Percentiles rank a stretch among this genome's conserved stretches.
Conservation (phyloP, 2,113 vertebrate genomes). For the Daphoenositta chrysoptera region DNA sequence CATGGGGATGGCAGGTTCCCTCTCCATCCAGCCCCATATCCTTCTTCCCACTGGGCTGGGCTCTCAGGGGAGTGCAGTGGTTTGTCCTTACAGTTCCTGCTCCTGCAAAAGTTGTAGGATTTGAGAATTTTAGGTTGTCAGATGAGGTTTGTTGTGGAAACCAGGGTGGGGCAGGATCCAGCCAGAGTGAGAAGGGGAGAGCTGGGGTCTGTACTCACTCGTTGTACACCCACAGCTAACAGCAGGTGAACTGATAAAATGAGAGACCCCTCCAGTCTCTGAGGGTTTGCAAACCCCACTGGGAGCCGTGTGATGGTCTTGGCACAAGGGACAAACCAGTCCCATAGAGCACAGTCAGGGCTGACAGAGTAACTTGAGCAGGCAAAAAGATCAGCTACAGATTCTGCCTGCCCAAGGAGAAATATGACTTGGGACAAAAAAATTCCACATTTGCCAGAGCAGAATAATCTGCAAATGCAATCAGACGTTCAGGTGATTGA, state of each 20-base stretch:
- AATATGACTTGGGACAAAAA: not conserved
- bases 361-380: not conserved
- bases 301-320: fast-evolving
- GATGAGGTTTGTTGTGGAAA: not conserved
- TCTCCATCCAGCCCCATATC: not conserved
- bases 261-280: not conserved
- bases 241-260: not conserved
- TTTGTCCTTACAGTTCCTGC: not conserved
- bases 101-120: not conserved
- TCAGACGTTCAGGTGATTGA: not conserved
- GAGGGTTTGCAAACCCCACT: not conserved
- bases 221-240: fast-evolving
- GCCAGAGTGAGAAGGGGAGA: not conserved
- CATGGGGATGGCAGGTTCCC: not conserved
- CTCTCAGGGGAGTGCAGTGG: too few relatives aligned
- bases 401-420: not conserved
- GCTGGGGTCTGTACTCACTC: not conserved
- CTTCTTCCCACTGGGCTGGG: not conserved
- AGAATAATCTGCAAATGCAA: slow-evolving; percentile 15
- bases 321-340: not conserved
- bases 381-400: not conserved
- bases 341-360: not conserved
- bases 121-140: not conserved
- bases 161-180: not conserved
- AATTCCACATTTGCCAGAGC: not conserved